Conservation (phyloP, 2,888 invertebrate genomes). For the Cordylochernes scorpioides region DNA sequence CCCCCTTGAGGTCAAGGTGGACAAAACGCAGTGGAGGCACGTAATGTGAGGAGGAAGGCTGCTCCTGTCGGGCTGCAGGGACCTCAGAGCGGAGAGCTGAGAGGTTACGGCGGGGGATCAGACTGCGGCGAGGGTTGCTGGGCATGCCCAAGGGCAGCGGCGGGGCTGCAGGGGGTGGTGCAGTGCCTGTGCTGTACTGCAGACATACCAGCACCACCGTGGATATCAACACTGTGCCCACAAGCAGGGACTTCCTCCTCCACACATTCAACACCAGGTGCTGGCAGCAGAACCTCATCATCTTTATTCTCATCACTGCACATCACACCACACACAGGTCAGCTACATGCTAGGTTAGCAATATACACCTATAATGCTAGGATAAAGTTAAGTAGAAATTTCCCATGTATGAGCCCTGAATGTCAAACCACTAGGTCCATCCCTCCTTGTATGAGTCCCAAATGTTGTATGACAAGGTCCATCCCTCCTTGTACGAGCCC, state of each 20-base stretch:
- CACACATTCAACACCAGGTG: conserved; percentile 8
- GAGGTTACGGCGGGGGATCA: not conserved
- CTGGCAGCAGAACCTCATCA: too few species aligned
- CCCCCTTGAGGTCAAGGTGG: conserved; percentile 15
- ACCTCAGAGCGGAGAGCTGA: conserved; percentile 1
- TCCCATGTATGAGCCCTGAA: too few species aligned
- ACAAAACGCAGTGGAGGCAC: conserved; percentile 15
- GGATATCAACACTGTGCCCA: conserved; percentile 5
- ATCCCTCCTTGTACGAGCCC: too few species aligned
- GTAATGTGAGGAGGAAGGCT: not conserved
- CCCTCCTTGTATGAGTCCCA: too few species aligned
- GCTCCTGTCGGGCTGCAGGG: conserved; percentile 1
- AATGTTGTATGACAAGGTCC: too few species aligned
- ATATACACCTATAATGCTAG: too few species aligned
- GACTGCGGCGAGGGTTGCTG: not conserved
- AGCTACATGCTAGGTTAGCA: too few species aligned
- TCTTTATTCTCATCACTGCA: too few species aligned
- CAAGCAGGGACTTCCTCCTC: conserved; percentile 11
- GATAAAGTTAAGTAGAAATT: too few species aligned
- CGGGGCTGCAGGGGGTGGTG: conserved; percentile 1
- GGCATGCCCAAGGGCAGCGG: conserved; percentile 1
- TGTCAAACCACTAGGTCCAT: too few species aligned
- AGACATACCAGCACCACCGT: conserved; percentile 8
- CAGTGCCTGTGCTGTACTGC: conserved; percentile 6
- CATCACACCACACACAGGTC: too few species aligned